Base-by-base conservation (phyloP, 1,140 invertebrate species). In the Eciton burchellii region DNA sequence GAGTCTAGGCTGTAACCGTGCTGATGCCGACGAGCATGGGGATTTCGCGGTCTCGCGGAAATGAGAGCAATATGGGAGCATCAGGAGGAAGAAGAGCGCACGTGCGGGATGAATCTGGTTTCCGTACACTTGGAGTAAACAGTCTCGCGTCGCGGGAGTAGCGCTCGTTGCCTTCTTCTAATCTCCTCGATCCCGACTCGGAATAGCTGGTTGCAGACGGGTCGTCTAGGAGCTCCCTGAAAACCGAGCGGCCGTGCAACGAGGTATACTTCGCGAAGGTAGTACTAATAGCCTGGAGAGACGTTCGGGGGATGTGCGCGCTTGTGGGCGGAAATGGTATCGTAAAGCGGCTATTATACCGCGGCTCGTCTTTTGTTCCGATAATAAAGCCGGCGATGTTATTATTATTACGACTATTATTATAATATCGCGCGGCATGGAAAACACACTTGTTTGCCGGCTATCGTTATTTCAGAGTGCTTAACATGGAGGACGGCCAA, bases 351-450 rank as follows among this genome's bases (percentile, higher is more conserved):
- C 74, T 79, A 70, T 79, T 79, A 79, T 45, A 63, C 49, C 35
- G 49, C 63, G 49, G 74, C 49, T 43, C 63, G 62, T 68, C 74
- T 43, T 70, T 68, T 79, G 63, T 79, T 57, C 63, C 43, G 63
- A 79, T 79, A 79, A 79, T 70, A 70, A 79, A 68, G 74, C 56
- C 74, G 63, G n/a, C 24, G 52, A 57, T 79, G 63, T 70, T 79
- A 70, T 79, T 79, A 79, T 79, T 79, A 79, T 79, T 79, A 79
- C 49, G 54, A 68, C 74, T 79, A 79, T 79, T 70, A 79, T 79
- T 70, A 79, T 79, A 79, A 77, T 77, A 77, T 77, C 49, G 60
- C 49, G 60, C 60, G 65, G 74, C 74, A 79, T 68, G 74, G 74
- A 79, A 79, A 79, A 79, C 74, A 70, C 63, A 79, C 74, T 79